phyloP scores from a whole-genome alignment of 2,888 invertebrate genomes.

The Aphidius colemani region DNA sequence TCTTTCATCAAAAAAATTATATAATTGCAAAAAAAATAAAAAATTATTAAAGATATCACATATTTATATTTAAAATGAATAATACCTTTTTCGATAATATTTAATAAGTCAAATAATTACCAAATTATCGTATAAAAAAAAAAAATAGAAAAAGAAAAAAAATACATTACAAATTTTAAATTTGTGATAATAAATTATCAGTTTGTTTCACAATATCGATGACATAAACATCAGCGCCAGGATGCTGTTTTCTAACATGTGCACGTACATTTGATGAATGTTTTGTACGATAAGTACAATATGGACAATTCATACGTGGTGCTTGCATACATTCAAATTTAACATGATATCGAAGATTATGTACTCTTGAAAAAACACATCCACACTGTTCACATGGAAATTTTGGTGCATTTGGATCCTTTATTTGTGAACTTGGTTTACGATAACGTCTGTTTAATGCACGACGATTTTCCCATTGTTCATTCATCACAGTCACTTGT shows the following conservation, averaged over 20 bases:
- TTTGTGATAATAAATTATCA: conserved; percentile 11
- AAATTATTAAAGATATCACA: too few species aligned
- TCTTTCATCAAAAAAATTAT: too few species aligned
- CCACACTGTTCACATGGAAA: conserved; percentile 42
- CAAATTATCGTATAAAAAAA: too few species aligned
- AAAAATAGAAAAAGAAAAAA: too few species aligned
- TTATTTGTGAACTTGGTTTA: conserved; percentile 12
- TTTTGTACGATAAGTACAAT: conserved; percentile 44
- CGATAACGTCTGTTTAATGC: conserved; percentile 20
- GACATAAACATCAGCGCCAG: conserved; percentile 39
- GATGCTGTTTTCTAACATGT: conserved; percentile 45
- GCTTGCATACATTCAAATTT: conserved; percentile 47
- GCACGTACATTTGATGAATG: conserved; percentile 47
- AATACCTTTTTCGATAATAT: too few species aligned
- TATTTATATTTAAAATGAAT: too few species aligned
- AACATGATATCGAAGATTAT: conserved; percentile 43
- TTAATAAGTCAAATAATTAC: too few species aligned
- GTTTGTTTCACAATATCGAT: conserved; percentile 40
- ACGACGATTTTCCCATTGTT: neutral
- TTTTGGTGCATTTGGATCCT: conserved; percentile 29
- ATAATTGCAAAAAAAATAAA: too few species aligned
- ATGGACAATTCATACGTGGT: conserved; percentile 49
- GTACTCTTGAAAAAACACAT: conserved; percentile 43
- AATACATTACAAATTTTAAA: too few species aligned
- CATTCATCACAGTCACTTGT: neutral